Percentiles rank a stretch among this genome's conserved stretches.
phyloP scores from a whole-genome alignment of 2,888 invertebrate species.

The Cheilosia grossa region DNA sequence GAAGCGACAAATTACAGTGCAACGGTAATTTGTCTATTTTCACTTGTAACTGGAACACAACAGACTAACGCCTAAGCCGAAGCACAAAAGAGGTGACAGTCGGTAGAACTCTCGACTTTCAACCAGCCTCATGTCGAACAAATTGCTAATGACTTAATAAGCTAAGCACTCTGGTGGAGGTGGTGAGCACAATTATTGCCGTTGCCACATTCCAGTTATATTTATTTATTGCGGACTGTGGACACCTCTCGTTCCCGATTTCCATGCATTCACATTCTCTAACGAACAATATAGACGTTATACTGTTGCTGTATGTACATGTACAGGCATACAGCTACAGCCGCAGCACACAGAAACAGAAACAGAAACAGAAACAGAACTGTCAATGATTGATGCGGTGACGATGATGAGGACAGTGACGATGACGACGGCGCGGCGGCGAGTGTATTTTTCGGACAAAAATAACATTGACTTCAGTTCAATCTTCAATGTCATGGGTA shows the following conservation, averaged over 20 bases:
- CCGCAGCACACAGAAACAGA: background rate
- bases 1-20: constrained; percentile 20
- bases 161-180: constrained; percentile 1
- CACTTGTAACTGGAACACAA: constrained; percentile 23
- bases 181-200: background rate
- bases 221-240: background rate
- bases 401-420: constrained; percentile 23
- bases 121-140: constrained; percentile 42
- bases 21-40: constrained; percentile 43
- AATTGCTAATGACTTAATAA: constrained; percentile 64
- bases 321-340: no score
- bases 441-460: constrained; percentile 44
- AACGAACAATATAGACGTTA: background rate
- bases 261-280: constrained; percentile 59
- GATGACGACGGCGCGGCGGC: background rate
- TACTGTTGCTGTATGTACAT: no score
- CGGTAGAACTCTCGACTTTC: constrained; percentile 30
- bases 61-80: background rate
- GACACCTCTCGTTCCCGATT: constrained; percentile 11
- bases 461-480: constrained; percentile 53
- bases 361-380: constrained; percentile 5
- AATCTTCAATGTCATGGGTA: constrained; percentile 36
- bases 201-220: constrained; percentile 24
- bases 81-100: constrained; percentile 12
- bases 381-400: constrained; percentile 47